These are phyloP conservation scores for Gila orcuttii DNA, from an alignment of 2,113 vertebrate species.

Conservation along the genomic window DNA sequence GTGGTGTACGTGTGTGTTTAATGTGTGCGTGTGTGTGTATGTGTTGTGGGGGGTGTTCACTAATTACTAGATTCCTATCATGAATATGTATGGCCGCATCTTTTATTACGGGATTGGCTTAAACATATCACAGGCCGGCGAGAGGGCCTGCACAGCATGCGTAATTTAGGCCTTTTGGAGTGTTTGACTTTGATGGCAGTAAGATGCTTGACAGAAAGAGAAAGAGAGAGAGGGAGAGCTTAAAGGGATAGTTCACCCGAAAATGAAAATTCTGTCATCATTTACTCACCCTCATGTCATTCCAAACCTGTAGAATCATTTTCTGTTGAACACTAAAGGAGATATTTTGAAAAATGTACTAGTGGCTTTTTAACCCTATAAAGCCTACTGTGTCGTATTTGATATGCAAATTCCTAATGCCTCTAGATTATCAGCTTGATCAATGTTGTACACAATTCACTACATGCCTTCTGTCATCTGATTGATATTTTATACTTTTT, in stretches of 20 bases:
- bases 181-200: constrained; percentile 70
- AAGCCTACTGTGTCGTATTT: neutral
- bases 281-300: neutral
- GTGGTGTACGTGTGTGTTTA: constrained; percentile 52
- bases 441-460: neutral
- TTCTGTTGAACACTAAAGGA: neutral
- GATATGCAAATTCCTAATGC: neutral
- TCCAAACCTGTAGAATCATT: neutral
- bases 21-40: constrained; percentile 50
- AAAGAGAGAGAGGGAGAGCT: constrained; percentile 33
- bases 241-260: constrained; percentile 39
- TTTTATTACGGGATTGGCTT: constrained; percentile 80
- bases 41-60: constrained; percentile 68
- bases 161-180: constrained; percentile 57
- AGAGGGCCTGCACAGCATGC: constrained; percentile 42
- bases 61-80: constrained; percentile 84
- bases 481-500: neutral
- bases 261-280: neutral
- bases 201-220: constrained; percentile 55
- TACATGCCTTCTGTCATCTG: neutral
- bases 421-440: neutral
- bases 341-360: neutral
- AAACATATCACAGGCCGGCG: constrained; percentile 72
- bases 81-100: constrained; percentile 85
- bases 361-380: neutral